A percentile compares a stretch with the other conserved stretches of the same genome.
These are phyloP conservation scores for Emydura subglobosa DNA, from an alignment of 2,113 vertebrate genomes.

Conservation along the genomic window DNA sequence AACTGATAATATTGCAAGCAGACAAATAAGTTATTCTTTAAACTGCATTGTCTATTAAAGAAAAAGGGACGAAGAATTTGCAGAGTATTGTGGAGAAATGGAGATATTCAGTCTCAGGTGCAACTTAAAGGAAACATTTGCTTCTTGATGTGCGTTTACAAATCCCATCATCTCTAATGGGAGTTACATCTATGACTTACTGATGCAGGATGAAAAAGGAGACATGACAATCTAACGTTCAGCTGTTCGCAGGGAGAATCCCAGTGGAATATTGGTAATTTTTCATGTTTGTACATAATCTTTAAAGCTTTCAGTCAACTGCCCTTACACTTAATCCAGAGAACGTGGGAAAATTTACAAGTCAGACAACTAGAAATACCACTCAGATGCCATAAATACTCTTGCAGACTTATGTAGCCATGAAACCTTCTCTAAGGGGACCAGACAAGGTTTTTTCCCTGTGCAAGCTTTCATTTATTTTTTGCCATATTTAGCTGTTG, in stretches of 20 bases:
- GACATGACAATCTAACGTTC: background rate
- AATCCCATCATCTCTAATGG: background rate
- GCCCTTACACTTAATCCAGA: background rate
- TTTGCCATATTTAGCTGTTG: background rate
- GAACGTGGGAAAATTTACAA: constrained; percentile 25
- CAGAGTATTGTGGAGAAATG: background rate
- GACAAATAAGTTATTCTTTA: background rate
- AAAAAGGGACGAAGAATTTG: background rate
- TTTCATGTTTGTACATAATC: background rate
- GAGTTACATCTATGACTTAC: background rate
- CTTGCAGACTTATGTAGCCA: background rate
- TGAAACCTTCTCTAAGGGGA: background rate
- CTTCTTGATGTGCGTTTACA: background rate
- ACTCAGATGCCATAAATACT: background rate
- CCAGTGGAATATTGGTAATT: background rate
- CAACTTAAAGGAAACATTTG: background rate
- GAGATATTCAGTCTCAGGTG: background rate
- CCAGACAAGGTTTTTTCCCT: background rate
- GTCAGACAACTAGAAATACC: background rate
- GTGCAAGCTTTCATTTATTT: constrained; percentile 10
- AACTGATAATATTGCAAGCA: too few relatives aligned
- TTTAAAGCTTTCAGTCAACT: background rate
- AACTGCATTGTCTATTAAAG: background rate
- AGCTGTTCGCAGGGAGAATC: background rate
- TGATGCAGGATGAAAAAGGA: background rate